Conservation (phyloP, 2,113 vertebrate species). For the Pelmatolapia mariae region DNA sequence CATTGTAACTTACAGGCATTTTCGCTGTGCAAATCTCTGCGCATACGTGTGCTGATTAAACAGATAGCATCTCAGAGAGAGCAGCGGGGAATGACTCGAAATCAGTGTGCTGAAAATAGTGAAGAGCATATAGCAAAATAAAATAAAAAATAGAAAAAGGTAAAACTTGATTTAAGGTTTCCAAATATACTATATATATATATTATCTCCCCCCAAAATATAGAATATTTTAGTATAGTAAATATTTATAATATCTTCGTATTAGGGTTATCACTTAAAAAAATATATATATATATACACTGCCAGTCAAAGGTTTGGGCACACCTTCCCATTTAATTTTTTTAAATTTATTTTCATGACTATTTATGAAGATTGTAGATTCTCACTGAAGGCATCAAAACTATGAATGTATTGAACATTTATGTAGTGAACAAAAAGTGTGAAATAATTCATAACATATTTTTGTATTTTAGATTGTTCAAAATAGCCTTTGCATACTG, state of each 20-base stretch:
- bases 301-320: not conserved
- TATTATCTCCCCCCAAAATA: rapidly evolving
- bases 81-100: not conserved
- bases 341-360: not conserved
- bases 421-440: not conserved
- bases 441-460: not conserved
- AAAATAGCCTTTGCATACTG: not conserved
- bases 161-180: not conserved
- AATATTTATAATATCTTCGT: not conserved
- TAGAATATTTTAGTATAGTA: not conserved
- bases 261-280: not conserved
- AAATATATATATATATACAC: not conserved
- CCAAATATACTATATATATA: not conserved
- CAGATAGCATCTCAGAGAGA: not conserved
- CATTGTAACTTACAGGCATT: conserved; percentile 45
- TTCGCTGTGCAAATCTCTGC: not conserved
- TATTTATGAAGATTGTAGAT: not conserved
- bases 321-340: not conserved
- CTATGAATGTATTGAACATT: not conserved
- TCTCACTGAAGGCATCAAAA: not conserved
- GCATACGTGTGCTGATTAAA: not conserved
- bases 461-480: not conserved
- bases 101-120: not conserved
- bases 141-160: not conserved
- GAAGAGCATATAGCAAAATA: not conserved